phyloP scores from a whole-genome alignment of 2,888 invertebrate genomes.

The Stramonita haemastoma region DNA sequence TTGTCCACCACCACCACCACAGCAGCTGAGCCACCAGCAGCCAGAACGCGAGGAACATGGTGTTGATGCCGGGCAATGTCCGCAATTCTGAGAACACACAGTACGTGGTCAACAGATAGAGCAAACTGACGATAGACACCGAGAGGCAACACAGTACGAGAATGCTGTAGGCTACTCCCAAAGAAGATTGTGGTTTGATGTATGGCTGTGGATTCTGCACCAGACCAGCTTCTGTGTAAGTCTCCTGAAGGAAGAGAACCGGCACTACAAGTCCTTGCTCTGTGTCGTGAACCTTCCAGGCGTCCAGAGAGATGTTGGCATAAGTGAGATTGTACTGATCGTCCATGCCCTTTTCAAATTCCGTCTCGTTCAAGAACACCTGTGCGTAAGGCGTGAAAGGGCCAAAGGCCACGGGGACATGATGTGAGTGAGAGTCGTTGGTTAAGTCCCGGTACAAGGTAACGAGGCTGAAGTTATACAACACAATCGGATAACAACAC shows the following conservation, averaged over 20 bases:
- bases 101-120: slow-evolving; percentile 46
- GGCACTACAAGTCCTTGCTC: slow-evolving; percentile 3
- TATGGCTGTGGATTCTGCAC: background rate
- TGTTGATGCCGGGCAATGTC: slow-evolving; percentile 56
- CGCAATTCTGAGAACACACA: slow-evolving; percentile 48
- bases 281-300: background rate
- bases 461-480: background rate
- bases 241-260: background rate
- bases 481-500: background rate
- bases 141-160: slow-evolving; percentile 9
- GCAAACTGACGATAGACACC: slow-evolving; percentile 31
- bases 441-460: no score
- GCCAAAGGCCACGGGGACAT: background rate
- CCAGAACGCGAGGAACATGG: slow-evolving; percentile 51
- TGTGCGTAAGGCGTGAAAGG: background rate
- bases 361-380: slow-evolving; percentile 11
- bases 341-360: background rate
- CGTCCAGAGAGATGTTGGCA: slow-evolving; percentile 18
- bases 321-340: background rate
- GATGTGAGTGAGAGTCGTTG: background rate
- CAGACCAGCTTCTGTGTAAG: background rate
- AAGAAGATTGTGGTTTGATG: no score
- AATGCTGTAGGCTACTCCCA: background rate
- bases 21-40: slow-evolving; percentile 53
- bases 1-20: slow-evolving; percentile 40